These are phyloP conservation scores for Zoanthus sociatus DNA, from an alignment of 92 coral and sea anemone genomes.

Conservation along the genomic window DNA sequence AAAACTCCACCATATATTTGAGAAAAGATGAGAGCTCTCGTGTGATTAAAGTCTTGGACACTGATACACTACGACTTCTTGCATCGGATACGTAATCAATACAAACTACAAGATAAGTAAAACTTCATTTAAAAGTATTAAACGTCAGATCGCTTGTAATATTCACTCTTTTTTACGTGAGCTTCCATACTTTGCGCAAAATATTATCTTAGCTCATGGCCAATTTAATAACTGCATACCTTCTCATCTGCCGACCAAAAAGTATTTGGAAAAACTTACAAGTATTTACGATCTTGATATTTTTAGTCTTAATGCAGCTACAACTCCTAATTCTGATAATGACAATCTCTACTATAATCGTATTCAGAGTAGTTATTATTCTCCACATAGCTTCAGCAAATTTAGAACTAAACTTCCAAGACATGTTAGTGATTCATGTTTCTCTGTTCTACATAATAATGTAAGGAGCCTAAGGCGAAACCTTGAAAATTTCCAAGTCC, in stretches of 20 bases:
- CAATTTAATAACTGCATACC: not conserved
- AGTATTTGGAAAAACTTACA: not conserved
- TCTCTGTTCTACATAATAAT: not conserved
- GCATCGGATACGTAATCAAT: slow-evolving; percentile 13
- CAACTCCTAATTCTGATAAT: not conserved
- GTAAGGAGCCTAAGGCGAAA: not conserved
- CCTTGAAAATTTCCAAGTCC: not conserved
- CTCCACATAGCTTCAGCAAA: not conserved
- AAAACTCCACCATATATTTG: too few species aligned
- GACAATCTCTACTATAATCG: slow-evolving; percentile 5
- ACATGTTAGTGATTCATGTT: not conserved
- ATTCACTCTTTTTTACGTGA: not conserved
- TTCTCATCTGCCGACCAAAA: not conserved
- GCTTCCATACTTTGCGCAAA: not conserved
- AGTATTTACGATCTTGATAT: not conserved
- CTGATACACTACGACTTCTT: slow-evolving; percentile 4
- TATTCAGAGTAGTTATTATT: not conserved
- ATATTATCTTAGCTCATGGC: not conserved
- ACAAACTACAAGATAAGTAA: slow-evolving; percentile 14
- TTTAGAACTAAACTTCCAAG: not conserved
- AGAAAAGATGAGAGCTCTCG: not conserved
- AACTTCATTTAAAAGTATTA: slow-evolving; percentile 9
- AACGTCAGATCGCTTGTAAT: not conserved
- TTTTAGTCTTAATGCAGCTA: not conserved
- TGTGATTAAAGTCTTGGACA: slow-evolving; percentile 15